Base-by-base conservation (phyloP, 2,113 vertebrate genomes). In the Cephalopholis sonnerati region DNA sequence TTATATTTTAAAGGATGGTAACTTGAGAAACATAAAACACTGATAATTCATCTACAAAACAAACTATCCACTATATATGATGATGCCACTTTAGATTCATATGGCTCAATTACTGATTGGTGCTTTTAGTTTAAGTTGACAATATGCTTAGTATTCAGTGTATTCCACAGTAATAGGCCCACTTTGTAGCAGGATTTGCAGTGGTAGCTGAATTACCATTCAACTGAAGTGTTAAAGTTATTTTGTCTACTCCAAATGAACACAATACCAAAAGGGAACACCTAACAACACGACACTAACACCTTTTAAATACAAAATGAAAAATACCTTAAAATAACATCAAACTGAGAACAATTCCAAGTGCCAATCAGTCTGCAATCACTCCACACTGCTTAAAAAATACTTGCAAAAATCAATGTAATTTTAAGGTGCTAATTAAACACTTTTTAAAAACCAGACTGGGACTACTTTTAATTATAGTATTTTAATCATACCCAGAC, bases 341-440 rank as follows among this genome's bases (percentile, higher is more conserved):
- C 13, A 72, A 81, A 74, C n/a, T 5, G 67, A 77, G 54, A 77
- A 58, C 44, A 77, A 72, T 66, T 78, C 8, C 32, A 62, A 17
- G 16, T 53, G 79, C 32, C 61, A 79, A 25, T 62, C 69, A 82
- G 44, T 32, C 46, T 39, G 16, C 25, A 57, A 25, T 58, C 25
- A 22, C 22, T 83, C 22, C 12, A 29, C 39, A 51, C 55, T 24
- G 1, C 50, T 58, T 36, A 51, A 48, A n/a, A 55, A 70, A 24
- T 1, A 39, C 24, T 57, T 65, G 18, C 8, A 44, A 36, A 77
- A 78, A 61, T 72, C 54, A 41, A 65, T 78, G 27, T 20, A 24
- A 71, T 62, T 66, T 77, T 59, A 22, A 79, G 50, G 65, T 48
- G 29, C 57, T 84, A 84, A 81, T 87, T 58, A 82, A 70, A 78